Percentiles rank a stretch among this genome's conserved stretches.
phyloP scores from a whole-genome alignment of 1,140 invertebrate species.

The Drosophila melanogaster region DNA sequence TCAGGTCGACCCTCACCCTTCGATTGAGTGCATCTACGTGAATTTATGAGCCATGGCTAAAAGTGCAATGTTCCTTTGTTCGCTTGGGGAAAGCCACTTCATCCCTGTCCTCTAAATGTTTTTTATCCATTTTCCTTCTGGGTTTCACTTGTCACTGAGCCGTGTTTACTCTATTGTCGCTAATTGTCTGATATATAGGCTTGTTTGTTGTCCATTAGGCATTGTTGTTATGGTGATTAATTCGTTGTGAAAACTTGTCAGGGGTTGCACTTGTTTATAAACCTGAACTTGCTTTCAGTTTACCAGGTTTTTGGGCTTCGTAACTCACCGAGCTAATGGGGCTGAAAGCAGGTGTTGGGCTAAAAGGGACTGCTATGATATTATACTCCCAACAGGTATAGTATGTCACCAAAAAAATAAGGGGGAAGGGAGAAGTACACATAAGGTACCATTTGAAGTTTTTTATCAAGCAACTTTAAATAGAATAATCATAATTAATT shows the following conservation, averaged over 20 bases:
- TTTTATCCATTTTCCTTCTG: constrained; percentile 16
- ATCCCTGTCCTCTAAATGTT: constrained; percentile 13
- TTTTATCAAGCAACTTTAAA: neutral
- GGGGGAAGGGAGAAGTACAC: neutral
- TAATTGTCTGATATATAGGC: constrained; percentile 74
- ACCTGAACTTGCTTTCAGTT: constrained; percentile 5
- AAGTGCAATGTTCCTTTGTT: constrained; percentile 59
- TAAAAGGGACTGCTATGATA: constrained; percentile 2
- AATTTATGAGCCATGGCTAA: constrained; percentile 76
- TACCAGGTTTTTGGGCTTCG: neutral
- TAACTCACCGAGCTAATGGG: constrained; percentile 45
- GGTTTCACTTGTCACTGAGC: constrained; percentile 41
- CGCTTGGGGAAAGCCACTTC: constrained; percentile 1
- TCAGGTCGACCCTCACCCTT: neutral
- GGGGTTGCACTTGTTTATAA: constrained; percentile 36
- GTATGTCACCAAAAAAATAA: neutral
- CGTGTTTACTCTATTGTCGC: constrained; percentile 72
- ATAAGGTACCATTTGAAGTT: neutral
- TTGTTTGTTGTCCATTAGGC: constrained; percentile 37
- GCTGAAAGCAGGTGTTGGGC: constrained; percentile 29
- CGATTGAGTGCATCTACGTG: constrained; percentile 53
- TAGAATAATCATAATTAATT: neutral
- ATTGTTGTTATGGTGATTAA: constrained; percentile 67
- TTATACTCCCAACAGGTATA: neutral
- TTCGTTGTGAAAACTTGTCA: constrained; percentile 53